phyloP scores from a whole-genome alignment of 2,888 invertebrate species.

The Nephrocerus scutellatus region DNA sequence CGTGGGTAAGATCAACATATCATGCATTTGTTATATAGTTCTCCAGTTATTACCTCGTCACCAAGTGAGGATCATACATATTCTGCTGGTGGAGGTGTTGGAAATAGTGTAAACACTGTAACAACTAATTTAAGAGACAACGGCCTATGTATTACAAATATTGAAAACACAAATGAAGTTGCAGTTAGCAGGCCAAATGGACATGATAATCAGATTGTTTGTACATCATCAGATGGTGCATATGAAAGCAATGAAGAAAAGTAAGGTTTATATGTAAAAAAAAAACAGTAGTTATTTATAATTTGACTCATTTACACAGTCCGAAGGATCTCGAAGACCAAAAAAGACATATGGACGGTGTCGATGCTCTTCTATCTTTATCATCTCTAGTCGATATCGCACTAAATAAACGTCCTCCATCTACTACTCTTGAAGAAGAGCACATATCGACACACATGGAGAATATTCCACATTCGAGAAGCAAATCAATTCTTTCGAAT shows the following conservation, averaged over 20 bases:
- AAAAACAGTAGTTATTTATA: background rate
- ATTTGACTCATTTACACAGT: constrained; percentile 23
- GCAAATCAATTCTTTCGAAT: constrained; percentile 8
- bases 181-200: too few relatives aligned
- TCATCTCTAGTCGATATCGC: constrained; percentile 52
- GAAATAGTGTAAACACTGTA: constrained; percentile 20
- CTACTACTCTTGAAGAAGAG: constrained; percentile 37
- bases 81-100: constrained; percentile 55
- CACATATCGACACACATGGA: constrained; percentile 35
- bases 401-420: constrained; percentile 38
- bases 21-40: constrained; percentile 11
- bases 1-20: background rate
- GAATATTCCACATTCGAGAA: constrained; percentile 26
- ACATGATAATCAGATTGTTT: constrained; percentile 44
- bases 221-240: constrained; percentile 53
- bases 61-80: constrained; percentile 93
- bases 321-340: constrained; percentile 58
- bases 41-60: constrained; percentile 70
- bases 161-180: too few relatives aligned
- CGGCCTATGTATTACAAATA: too few relatives aligned
- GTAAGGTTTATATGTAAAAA: constrained; percentile 41
- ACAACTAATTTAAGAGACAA: too few relatives aligned
- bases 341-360: constrained; percentile 68
- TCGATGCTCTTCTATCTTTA: constrained; percentile 68
- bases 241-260: constrained; percentile 54